phyloP scores from a whole-genome alignment of 1,140 invertebrate genomes.

The Cheumatopsyche charites region DNA sequence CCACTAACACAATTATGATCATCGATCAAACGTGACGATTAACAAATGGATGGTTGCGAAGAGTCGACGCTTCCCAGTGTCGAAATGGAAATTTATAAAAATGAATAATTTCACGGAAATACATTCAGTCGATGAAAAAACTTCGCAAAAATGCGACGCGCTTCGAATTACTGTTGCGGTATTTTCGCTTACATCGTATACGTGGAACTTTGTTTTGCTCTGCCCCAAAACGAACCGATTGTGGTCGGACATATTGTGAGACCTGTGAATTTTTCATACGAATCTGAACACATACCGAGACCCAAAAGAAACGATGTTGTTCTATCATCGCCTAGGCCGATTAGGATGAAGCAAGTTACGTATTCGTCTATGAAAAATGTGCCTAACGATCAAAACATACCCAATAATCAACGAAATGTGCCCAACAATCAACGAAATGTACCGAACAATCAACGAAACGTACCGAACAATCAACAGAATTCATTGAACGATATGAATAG shows the following conservation, averaged over 20 bases:
- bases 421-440: not conserved
- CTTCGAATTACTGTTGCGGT: not conserved
- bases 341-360: not conserved
- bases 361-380: not conserved
- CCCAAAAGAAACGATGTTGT: not conserved
- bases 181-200: not conserved
- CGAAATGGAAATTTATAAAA: not conserved
- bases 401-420: not conserved
- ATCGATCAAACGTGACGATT: too few relatives aligned
- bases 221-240: not conserved
- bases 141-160: not conserved
- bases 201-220: not conserved
- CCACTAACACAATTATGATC: too few relatives aligned
- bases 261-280: slow-evolving; percentile 11
- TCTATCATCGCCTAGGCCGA: too few relatives aligned
- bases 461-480: not conserved
- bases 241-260: not conserved
- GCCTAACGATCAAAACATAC: too few relatives aligned
- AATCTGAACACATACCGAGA: not conserved
- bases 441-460: not conserved
- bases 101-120: not conserved
- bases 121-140: slow-evolving; percentile 1
- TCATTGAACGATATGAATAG: too few relatives aligned
- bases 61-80: too few relatives aligned
- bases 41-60: too few relatives aligned